A percentile compares a stretch with the other conserved stretches of the same genome.
Evolutionary conservation across 2,797 vertebrate genomes (phyloP).

Genomic region (Coregonus suidteri): DNA sequence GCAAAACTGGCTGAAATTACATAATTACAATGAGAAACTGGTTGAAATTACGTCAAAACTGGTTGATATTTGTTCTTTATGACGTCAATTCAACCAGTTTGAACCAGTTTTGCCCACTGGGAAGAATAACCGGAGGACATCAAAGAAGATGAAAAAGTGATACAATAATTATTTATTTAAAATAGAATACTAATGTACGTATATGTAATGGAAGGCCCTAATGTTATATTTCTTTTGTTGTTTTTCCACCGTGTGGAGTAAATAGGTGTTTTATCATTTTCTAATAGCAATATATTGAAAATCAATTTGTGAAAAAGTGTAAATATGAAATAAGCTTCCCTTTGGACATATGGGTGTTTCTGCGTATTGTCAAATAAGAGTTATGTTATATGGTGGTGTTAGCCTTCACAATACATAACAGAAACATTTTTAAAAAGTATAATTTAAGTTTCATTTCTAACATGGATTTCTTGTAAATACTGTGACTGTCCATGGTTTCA

Average conservation of each 20-base stretch:
- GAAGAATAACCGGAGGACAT: slow-evolving; percentile 24
- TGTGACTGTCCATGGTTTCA: slow-evolving; percentile 57
- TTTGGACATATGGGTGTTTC: slow-evolving; percentile 73
- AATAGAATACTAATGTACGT: slow-evolving; percentile 39
- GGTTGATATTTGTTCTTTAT: neutral
- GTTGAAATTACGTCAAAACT: neutral
- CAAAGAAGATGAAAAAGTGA: slow-evolving; percentile 40
- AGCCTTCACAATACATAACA: slow-evolving; percentile 63
- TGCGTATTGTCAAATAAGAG: slow-evolving; percentile 71
- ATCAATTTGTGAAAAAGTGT: slow-evolving; percentile 75
- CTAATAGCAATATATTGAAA: slow-evolving; percentile 81
- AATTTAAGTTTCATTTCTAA: slow-evolving; percentile 33
- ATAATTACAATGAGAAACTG: neutral
- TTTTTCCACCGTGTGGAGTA: slow-evolving; percentile 78
- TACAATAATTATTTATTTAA: slow-evolving; percentile 33
- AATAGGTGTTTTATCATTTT: slow-evolving; percentile 73
- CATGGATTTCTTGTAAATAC: slow-evolving; percentile 61
- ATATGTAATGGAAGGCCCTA: slow-evolving; percentile 42
- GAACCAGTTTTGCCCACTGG: slow-evolving; percentile 23
- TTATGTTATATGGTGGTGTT: slow-evolving; percentile 59
- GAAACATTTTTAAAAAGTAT: slow-evolving; percentile 15
- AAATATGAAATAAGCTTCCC: slow-evolving; percentile 76
- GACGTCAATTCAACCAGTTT: neutral
- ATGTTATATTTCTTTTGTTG: slow-evolving; percentile 57
- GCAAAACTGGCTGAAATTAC: neutral